Conservation (phyloP, 2,113 vertebrate species). For the Vidua macroura region DNA sequence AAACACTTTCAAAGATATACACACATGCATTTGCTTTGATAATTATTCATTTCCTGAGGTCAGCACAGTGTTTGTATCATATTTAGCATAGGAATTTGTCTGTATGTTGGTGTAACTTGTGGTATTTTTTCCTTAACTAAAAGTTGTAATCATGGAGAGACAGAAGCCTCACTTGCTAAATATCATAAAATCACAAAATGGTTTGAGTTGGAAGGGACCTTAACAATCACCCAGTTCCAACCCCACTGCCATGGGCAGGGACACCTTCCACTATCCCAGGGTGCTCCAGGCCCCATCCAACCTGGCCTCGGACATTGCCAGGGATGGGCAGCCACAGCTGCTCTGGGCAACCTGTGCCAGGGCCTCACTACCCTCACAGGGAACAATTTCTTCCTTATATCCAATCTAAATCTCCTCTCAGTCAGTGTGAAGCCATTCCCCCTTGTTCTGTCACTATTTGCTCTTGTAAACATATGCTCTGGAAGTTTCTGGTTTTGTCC, state of each 20-base stretch:
- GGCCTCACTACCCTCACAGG: neutral
- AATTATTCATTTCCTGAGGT: neutral
- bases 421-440: neutral
- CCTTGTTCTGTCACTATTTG: neutral
- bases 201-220: neutral
- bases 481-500: neutral
- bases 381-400: neutral
- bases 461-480: neutral
- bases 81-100: neutral
- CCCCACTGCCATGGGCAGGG: neutral
- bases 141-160: neutral
- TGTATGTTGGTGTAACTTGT: neutral
- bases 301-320: neutral
- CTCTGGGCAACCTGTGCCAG: neutral
- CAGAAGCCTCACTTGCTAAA: neutral
- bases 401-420: neutral
- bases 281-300: accelerated
- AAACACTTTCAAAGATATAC: neutral
- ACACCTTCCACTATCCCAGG: neutral
- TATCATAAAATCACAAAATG: neutral
- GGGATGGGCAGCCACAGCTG: neutral
- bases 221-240: neutral
- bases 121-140: neutral
- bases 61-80: neutral
- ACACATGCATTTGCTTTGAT: neutral